A percentile compares a stretch with the other conserved stretches of the same genome.
Evolutionary conservation across 2,113 vertebrate genomes (phyloP).

Genomic region (Scomber japonicus): DNA sequence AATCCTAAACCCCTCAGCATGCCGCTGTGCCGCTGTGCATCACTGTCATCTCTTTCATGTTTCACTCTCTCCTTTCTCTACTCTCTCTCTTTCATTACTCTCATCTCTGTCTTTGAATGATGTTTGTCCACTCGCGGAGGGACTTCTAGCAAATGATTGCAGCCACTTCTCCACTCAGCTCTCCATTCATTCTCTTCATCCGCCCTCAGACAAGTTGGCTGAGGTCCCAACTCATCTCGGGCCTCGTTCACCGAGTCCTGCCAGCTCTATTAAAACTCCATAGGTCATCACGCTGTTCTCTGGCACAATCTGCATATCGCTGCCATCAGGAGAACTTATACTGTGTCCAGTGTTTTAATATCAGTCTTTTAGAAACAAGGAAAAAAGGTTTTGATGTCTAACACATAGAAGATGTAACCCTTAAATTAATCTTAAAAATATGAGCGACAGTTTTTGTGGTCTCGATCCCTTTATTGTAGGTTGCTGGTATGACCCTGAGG

Average conservation of each 20-base stretch:
- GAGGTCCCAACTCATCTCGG: constrained; percentile 60
- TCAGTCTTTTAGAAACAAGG: background rate
- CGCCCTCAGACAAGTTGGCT: constrained; percentile 62
- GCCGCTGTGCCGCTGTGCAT: constrained; percentile 41
- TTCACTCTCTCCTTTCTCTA: constrained; percentile 33
- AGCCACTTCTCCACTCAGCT: constrained; percentile 64
- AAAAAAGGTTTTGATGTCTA: too few relatives aligned
- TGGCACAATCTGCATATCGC: constrained; percentile 49
- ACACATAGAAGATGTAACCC: background rate
- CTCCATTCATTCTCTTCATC: constrained; percentile 65
- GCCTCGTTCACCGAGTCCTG: constrained; percentile 40
- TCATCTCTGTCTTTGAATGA: constrained; percentile 59
- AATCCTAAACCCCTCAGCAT: constrained; percentile 21
- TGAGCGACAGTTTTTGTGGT: too few relatives aligned
- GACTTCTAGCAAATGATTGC: constrained; percentile 68
- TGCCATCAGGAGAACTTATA: constrained; percentile 21
- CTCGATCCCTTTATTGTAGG: background rate
- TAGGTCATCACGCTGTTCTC: constrained; percentile 63
- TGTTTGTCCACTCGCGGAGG: constrained; percentile 48
- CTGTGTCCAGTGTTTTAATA: constrained; percentile 8
- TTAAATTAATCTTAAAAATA: background rate
- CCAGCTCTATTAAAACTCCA: constrained; percentile 69
- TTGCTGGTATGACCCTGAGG: too few relatives aligned
- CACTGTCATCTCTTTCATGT: constrained; percentile 48
- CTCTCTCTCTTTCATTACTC: constrained; percentile 43